Evolutionary conservation across 2,113 vertebrate genomes (phyloP), one percentile per base, ranked within the genome.

Genomic region (Plecotus auritus): DNA sequence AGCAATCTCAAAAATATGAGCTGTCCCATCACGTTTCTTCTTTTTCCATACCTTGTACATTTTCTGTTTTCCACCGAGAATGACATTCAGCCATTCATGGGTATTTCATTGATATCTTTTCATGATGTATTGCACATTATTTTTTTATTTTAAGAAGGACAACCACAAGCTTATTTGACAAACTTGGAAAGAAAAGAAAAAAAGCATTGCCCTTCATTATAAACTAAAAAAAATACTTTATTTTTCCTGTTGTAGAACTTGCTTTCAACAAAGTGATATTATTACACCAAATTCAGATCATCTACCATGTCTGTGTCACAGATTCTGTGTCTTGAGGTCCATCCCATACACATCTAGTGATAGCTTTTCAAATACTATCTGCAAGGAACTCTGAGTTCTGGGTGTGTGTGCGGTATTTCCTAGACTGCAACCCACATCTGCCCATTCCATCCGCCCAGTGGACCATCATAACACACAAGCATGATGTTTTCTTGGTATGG

Each of bases 401-500:
- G 98, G 97, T 98, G 98, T 98, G 98, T 0, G 4, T 0, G 22
- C 96, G 59, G 96, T 81, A 95, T 83, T 73, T 94, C 94, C 96
- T 97, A 96, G 96, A 98, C 98, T 92, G 98, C 97, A 98, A 98
- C 98, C 98, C 98, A 98, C 98, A 98, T 99, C 99, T 99, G 99
- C 98, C 99, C 98, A 98, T 98, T 98, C 99, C 98, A 95, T 97
- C 98, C 97, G 98, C 98, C 98, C 98, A 97, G 98, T 94, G 96
- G 97, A 98, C 98, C 98, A 98, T 98, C 97, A 97, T 98, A 98
- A 99, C 98, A 99, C 98, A 98, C 90, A 94, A 98, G 98, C 98
- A 97, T 90, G 98, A 98, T 98, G 98, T 98, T 99, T 99, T 98
- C 98, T 99, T 98, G 98, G 98, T 98, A 98, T 94, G 98, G 98